phyloP scores from a whole-genome alignment of 2,797 vertebrate genomes.

The Galago senegalensis region DNA sequence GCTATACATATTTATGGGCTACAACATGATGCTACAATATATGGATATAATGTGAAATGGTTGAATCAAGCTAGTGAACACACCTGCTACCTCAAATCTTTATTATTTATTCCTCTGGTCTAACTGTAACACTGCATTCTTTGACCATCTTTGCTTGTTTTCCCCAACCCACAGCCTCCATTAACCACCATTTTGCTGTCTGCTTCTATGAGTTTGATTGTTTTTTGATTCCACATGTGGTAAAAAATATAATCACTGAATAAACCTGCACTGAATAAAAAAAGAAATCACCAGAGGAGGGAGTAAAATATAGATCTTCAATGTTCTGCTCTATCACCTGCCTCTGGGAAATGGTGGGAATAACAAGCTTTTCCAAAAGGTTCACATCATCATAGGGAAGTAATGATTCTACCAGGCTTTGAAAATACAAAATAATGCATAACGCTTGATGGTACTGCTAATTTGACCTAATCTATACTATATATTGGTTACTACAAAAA shows the following conservation, averaged over 20 bases:
- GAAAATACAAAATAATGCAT: conserved; percentile 72
- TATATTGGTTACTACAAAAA: too few relatives aligned
- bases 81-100: not conserved
- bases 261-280: conserved; percentile 32
- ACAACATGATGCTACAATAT: not conserved
- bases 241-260: conserved; percentile 3
- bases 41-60: not conserved
- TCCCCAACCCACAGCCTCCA: not conserved
- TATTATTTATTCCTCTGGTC: not conserved
- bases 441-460: conserved; percentile 26
- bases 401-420: conserved; percentile 17
- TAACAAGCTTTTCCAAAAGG: conserved; percentile 24
- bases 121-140: not conserved
- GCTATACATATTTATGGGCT: not conserved
- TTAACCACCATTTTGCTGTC: not conserved
- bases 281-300: not conserved
- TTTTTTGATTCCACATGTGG: not conserved
- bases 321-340: not conserved
- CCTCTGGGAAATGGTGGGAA: not conserved
- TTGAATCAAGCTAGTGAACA: not conserved
- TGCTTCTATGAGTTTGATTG: not conserved
- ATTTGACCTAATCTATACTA: conserved; percentile 41
- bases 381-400: conserved; percentile 44
- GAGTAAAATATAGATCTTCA: conserved; percentile 1
- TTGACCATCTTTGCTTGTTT: not conserved